These are phyloP conservation scores for Alectoris magna DNA, from an alignment of 2,797 vertebrate species.

Conservation along the genomic window DNA sequence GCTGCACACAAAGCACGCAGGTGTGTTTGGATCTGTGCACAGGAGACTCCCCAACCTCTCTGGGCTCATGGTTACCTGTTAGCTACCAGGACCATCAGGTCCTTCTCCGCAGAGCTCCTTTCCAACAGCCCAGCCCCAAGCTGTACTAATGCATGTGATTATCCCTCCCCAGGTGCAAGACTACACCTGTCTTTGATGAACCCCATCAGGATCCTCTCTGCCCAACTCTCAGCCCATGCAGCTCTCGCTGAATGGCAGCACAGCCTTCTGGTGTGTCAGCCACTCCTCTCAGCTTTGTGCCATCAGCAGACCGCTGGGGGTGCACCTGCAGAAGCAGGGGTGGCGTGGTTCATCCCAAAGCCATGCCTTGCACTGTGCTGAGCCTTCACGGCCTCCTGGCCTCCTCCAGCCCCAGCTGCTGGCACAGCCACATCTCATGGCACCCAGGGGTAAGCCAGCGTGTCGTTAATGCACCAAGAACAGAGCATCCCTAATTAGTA, in stretches of 20 bases:
- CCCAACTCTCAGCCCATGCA: not conserved
- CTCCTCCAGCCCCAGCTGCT: too few species aligned
- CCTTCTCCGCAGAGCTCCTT: not conserved
- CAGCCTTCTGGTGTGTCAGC: not conserved
- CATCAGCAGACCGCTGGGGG: not conserved
- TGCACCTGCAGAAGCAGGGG: too few species aligned
- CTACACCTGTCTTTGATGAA: not conserved
- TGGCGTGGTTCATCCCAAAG: not conserved
- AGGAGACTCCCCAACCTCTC: not conserved
- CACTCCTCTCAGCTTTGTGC: not conserved
- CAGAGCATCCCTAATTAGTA: not conserved
- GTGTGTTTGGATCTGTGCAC: not conserved
- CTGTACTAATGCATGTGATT: too few species aligned
- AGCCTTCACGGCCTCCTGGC: too few species aligned
- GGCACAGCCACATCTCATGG: constrained; percentile 6
- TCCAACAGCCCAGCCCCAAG: not conserved
- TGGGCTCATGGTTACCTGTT: too few species aligned
- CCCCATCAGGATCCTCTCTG: not conserved
- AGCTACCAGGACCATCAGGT: too few species aligned
- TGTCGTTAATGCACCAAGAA: not conserved
- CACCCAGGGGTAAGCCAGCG: not conserved
- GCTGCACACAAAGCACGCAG: not conserved
- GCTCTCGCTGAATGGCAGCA: not conserved
- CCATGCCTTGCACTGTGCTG: too few species aligned
- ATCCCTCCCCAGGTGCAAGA: not conserved